Evolutionary conservation across 2,113 vertebrate genomes (phyloP).

Genomic region (Rattus rattus): DNA sequence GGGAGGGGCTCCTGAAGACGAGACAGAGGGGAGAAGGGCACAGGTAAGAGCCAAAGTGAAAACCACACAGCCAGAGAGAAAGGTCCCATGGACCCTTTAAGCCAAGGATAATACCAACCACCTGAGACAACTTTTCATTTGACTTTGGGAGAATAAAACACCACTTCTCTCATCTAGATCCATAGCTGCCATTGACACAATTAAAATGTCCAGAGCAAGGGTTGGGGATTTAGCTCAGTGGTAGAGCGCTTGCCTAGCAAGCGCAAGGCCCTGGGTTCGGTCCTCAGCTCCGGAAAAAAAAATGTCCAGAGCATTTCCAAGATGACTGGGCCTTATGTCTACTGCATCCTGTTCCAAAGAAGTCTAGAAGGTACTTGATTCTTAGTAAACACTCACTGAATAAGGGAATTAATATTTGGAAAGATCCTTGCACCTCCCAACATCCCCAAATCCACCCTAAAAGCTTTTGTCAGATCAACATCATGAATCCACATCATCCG

Average conservation of each 20-base stretch:
- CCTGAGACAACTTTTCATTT: neutral
- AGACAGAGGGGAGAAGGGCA: neutral
- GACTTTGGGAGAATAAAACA: neutral
- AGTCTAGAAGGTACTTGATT: slow-evolving; percentile 8
- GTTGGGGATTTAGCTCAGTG: too few species aligned
- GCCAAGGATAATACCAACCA: neutral
- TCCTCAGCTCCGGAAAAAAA: too few species aligned
- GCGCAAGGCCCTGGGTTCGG: too few species aligned
- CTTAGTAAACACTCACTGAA: slow-evolving; percentile 6
- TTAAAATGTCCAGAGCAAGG: neutral
- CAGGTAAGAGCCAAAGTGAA: neutral
- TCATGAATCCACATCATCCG: neutral
- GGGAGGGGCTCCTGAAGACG: neutral
- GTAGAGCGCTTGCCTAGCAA: too few species aligned
- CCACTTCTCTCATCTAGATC: slow-evolving; percentile 51
- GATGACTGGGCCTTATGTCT: slow-evolving; percentile 38
- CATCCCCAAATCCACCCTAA: neutral
- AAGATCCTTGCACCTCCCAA: neutral
- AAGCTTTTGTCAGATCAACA: slow-evolving; percentile 41
- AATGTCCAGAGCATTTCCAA: neutral
- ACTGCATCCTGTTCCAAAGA: neutral
- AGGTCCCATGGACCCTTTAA: neutral
- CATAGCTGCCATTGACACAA: neutral
- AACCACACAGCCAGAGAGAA: neutral
- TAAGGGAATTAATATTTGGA: slow-evolving; percentile 23